Evolutionary conservation across 2,888 invertebrate species (phyloP), one percentile per base, ranked within the genome.

Genomic region (Eristalis pertinax): DNA sequence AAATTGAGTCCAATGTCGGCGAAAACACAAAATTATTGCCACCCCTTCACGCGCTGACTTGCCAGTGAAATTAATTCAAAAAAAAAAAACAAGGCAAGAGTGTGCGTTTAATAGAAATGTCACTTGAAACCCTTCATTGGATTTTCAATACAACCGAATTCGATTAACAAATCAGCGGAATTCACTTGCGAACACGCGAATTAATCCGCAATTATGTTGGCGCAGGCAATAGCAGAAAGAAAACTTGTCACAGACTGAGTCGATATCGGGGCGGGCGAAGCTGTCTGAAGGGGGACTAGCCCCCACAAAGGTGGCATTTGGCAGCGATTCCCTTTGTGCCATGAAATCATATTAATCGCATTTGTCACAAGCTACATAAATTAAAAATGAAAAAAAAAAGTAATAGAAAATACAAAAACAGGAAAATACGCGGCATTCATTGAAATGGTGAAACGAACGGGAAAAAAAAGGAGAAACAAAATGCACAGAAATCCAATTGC

Each of bases 111-210:
- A 60, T 43, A 8, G 19, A 50, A 82, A 67, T 62, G 41, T 72
- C 83, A 79, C 74, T 83, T 35, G 72, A 76, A 72, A 73, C 82
- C 69, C 85, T 82, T 72, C 35, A 77, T 64, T 50, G 26, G 63
- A 81, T 19, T 81, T 76, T 73, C 0, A 58, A 65, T 77, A n/a
- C 41, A 38, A 86, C 82, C 74, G 64, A 82, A 13, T 67, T 41
- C 60, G 68, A 76, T 63, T 11, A 80, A 60, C 32, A 50, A 67
- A 35, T 26, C n/a, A 69, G 32, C 13, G 32, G n/a, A 22, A 32
- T 75, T 83, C 41, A 50, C 50, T 43, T 50, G 43, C 26, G 62
- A 56, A 64, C 38, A 64, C 64, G 43, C 38, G 50, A 50, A 24
- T 64, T 43, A 19, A 77, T 63, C 8, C 67, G 65, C 60, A 72